A percentile compares a stretch with the other conserved stretches of the same genome.
phyloP scores from a whole-genome alignment of 2,113 vertebrate genomes.

The Rissa tridactyla region DNA sequence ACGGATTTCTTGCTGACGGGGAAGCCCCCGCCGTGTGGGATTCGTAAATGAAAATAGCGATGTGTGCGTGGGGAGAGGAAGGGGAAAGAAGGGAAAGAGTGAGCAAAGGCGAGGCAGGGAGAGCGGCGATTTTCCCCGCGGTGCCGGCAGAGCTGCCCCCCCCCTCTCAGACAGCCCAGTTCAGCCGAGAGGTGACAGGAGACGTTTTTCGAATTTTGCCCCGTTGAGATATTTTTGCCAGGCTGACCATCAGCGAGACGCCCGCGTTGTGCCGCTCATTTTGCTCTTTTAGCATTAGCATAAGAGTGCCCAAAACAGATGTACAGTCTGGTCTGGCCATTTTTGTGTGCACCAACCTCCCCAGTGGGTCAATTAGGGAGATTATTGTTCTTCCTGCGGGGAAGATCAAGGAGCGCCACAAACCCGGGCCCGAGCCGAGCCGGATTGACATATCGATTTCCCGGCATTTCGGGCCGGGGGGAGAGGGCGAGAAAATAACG shows the following conservation, averaged over 20 bases:
- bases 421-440: constrained; percentile 87
- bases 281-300: constrained; percentile 80
- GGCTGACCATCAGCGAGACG: constrained; percentile 4
- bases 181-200: background rate
- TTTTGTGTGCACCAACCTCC: constrained; percentile 87
- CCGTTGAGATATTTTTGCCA: constrained; percentile 13
- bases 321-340: constrained; percentile 84
- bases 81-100: background rate
- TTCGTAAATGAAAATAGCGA: background rate
- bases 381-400: constrained; percentile 99
- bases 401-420: constrained; percentile 87
- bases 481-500: constrained; percentile 68
- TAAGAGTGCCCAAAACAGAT: constrained; percentile 89
- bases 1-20: background rate
- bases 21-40: background rate
- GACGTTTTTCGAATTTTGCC: constrained; percentile 16
- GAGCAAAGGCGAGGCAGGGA: background rate
- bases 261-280: constrained; percentile 36
- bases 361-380: constrained; percentile 99
- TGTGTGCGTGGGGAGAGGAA: background rate
- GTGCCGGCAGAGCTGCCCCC: background rate
- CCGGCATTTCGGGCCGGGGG: constrained; percentile 45
- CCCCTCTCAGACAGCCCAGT: background rate
- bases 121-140: background rate
- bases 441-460: constrained; percentile 94